Base-by-base conservation (phyloP, 2,113 vertebrate genomes). In the Tragelaphus scriptus region DNA sequence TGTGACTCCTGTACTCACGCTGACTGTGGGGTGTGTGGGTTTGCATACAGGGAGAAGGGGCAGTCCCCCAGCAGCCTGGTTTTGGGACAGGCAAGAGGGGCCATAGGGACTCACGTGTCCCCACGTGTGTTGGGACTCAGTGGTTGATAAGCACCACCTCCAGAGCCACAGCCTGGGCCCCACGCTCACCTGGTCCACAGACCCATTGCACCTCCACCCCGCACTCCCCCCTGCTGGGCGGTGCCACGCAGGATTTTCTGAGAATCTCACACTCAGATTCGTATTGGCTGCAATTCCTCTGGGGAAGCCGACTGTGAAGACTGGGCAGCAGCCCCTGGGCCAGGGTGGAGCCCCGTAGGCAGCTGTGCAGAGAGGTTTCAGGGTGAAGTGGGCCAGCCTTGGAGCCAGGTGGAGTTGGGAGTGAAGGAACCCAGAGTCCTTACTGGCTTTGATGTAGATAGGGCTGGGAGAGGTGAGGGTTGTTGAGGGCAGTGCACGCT, bases 141-240 rank as follows among this genome's bases (percentile, higher is more conserved):
- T 2, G 11, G 26, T 58, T 7, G 47, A 17, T 86, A 68, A 63
- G 30, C 71, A 36, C 49, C 36, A 21, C 16, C 23, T 87, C 55
- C 4, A 1, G 49, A 87, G 16, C 65, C 4, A 1, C 19, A 40
- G 65, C 63, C 13, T 6, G 17, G 49, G 55, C 59, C 49, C 40
- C 6, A 1, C 1, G 1, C 32, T 59, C 3, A 6, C 51, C 28
- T 44, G 4, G 2, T 36, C 75, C 71, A 14, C 32, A 19, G 25
- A 58, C 88, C 30, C 32, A 5, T 12, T 7, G 17, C 7, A 21
- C 51, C 25, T 68, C 71, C 19, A 1, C 21, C 56, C 40, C 0
- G 4, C 13, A n/a, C 10, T 40, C 68, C 68, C 68, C 63, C 1
- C 1, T 53, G 14, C 77, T 44, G 61, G 93, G n/a, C 19, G 71